Percentiles rank a stretch among this genome's conserved stretches.
Conservation (phyloP, 2,888 invertebrate genomes). For the Drosophila rellima region DNA sequence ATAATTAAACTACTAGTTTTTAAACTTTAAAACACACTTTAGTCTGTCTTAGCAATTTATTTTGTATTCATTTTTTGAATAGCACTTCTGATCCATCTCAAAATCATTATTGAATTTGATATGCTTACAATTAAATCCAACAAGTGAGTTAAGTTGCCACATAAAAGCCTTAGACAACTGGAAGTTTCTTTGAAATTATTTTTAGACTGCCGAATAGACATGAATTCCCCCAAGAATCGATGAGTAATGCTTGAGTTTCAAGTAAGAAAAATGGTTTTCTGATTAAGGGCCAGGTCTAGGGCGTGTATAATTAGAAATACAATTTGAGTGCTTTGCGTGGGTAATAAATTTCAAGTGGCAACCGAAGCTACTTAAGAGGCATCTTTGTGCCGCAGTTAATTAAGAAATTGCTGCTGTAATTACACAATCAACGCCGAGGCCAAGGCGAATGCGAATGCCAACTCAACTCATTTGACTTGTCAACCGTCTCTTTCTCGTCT, state of each 20-base stretch:
- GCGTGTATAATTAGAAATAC: constrained; percentile 40
- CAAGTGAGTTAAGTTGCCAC: neutral
- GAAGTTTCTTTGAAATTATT: constrained; percentile 4
- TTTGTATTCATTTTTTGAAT: too few species aligned
- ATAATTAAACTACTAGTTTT: too few species aligned
- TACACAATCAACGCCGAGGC: constrained; percentile 69
- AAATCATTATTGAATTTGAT: neutral
- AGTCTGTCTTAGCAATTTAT: too few species aligned
- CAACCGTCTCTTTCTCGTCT: constrained; percentile 27
- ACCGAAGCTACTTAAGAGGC: constrained; percentile 55
- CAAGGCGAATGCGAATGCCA: constrained; percentile 60
- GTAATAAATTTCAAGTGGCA: constrained; percentile 64
- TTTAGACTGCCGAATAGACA: constrained; percentile 5
- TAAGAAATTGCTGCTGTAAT: constrained; percentile 76
- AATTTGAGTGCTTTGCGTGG: constrained; percentile 20
- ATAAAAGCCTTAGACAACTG: neutral
- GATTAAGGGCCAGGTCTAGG: constrained; percentile 53
- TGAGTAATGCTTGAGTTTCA: constrained; percentile 15
- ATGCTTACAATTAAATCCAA: neutral
- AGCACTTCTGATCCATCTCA: too few species aligned
- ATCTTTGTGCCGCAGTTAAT: constrained; percentile 64
- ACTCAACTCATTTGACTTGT: constrained; percentile 59
- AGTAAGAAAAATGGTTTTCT: constrained; percentile 26
- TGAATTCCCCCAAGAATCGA: constrained; percentile 15
- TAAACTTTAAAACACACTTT: too few species aligned